Base-by-base conservation (phyloP, 2,113 vertebrate species). In the Myotis yumanensis region DNA sequence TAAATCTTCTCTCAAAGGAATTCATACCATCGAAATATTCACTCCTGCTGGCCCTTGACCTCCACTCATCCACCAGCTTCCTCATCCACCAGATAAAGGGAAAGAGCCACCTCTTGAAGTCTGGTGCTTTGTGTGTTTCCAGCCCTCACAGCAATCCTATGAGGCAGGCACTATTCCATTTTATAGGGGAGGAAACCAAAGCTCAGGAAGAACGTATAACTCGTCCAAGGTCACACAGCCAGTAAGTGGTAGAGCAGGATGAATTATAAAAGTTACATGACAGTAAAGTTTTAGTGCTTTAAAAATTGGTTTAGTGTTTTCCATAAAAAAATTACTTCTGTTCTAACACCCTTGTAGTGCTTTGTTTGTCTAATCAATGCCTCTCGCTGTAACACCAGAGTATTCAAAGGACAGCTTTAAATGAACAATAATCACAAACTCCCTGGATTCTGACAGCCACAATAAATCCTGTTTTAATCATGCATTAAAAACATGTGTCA, bases 401-500 rank as follows among this genome's bases (percentile, higher is more conserved):
- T 79, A 52, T 92, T 54, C 32, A 94, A 77, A 95, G n/a, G 51
- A 88, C 4, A 2, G 51, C 87, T 95, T 94, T 95, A 88, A 92
- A 90, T 82, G 37, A 95, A 92, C 4, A 5, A 90, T 93, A 94
- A 80, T 76, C 90, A 81, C 76, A 91, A 62, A 59, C 48, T 89
- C 37, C 48, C 51, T 80, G 40, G 64, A 43, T 95, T 81, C 83
- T 95, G 93, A 96, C 92, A 95, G 86, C 57, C 6, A 1, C 69
- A 73, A 77, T 88, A 96, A 96, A 95, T 83, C 82, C 90, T 83
- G 69, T 88, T 90, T 89, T 93, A 89, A 92, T 95, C 82, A 22
- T 84, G 64, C 81, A 95, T 92, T 94, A 92, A 93, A 94, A 96
- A 80, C 46, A 48, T 43, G 68, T 95, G 82, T 95, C 95, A 75